phyloP scores from a whole-genome alignment of 2,113 vertebrate species.

The Pogonocichla stellata region DNA sequence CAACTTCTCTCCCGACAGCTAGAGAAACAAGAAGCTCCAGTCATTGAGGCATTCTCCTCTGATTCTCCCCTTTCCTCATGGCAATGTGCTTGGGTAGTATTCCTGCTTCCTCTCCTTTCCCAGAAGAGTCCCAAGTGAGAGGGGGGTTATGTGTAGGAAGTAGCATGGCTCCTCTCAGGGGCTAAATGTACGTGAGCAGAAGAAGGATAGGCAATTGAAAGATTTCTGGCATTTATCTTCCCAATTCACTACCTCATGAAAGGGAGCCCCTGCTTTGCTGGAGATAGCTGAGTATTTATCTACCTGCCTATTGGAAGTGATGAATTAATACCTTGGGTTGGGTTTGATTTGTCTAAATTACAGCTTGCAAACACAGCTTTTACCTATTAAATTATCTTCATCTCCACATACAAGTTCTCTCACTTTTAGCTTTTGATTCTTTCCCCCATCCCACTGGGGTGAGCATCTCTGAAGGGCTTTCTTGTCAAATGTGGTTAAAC shows the following conservation, averaged over 20 bases:
- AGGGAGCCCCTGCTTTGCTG: neutral
- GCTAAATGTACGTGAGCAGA: neutral
- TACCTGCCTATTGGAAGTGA: accelerated
- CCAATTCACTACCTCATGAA: accelerated
- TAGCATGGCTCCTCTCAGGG: neutral
- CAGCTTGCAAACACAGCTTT: neutral
- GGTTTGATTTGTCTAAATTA: neutral
- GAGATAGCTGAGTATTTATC: neutral
- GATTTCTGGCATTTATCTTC: neutral
- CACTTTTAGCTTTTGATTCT: neutral
- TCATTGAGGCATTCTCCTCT: neutral
- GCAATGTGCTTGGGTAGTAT: neutral
- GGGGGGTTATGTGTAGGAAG: accelerated
- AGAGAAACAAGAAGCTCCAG: neutral
- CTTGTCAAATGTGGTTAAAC: neutral
- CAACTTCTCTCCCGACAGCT: neutral
- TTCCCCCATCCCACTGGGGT: accelerated
- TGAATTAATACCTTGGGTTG: neutral
- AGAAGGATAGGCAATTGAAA: accelerated
- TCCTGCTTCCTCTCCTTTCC: neutral
- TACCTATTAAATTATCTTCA: neutral
- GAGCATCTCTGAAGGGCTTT: neutral
- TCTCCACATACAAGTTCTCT: neutral
- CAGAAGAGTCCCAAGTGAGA: neutral
- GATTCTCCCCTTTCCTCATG: neutral